Evolutionary conservation across 2,888 invertebrate genomes (phyloP).

Genomic region (Diplolepis rosae): DNA sequence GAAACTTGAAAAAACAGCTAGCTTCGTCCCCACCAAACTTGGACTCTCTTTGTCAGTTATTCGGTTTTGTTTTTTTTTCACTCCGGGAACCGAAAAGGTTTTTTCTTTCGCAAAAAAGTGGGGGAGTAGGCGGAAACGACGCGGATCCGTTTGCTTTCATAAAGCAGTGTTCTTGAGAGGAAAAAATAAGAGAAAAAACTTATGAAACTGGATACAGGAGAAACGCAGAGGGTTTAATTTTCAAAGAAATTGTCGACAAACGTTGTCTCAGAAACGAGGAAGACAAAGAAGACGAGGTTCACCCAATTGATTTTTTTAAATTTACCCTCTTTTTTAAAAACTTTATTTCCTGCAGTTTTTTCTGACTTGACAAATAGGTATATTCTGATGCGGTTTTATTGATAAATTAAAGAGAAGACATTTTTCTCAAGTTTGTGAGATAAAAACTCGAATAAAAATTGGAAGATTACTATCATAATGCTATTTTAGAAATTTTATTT

Average conservation of each 20-base stretch:
- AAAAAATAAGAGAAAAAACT: neutral
- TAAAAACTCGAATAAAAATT: neutral
- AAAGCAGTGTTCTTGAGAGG: constrained; percentile 4
- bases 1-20: constrained; percentile 9
- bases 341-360: neutral
- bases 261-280: neutral
- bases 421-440: neutral
- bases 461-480: neutral
- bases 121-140: neutral
- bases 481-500: neutral
- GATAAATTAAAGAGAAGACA: neutral
- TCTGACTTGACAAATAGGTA: neutral
- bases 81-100: neutral
- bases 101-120: neutral
- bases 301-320: neutral
- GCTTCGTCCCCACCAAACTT: neutral
- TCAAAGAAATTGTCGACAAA: constrained; percentile 14
- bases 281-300: neutral
- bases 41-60: neutral
- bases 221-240: neutral
- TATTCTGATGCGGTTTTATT: neutral
- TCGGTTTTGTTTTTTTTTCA: neutral
- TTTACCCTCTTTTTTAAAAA: neutral
- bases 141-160: neutral
- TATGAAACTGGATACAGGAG: neutral